These are phyloP conservation scores for Hydropsyche tenuis DNA, from an alignment of 1,140 invertebrate species.

Conservation along the genomic window DNA sequence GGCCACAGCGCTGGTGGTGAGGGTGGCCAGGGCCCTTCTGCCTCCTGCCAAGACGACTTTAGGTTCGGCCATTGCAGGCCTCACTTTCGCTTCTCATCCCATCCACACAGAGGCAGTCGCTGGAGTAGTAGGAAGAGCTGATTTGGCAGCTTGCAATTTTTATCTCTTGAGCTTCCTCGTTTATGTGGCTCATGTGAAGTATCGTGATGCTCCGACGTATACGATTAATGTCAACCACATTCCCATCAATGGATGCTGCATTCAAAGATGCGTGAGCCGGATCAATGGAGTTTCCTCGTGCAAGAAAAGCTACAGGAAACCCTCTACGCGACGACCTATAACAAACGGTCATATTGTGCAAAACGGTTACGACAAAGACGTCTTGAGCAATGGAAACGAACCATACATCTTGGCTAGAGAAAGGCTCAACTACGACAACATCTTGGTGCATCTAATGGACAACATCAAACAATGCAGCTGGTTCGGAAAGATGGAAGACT, in stretches of 20 bases:
- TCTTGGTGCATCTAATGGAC: constrained; percentile 44
- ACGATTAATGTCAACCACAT: constrained; percentile 38
- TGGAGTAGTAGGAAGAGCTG: constrained; percentile 94
- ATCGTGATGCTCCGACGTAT: constrained; percentile 57
- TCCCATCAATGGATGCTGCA: constrained; percentile 42
- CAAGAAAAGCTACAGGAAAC: constrained; percentile 46
- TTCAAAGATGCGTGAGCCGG: constrained; percentile 41
- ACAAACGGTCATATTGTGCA: constrained; percentile 43
- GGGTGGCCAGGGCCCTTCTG: constrained; percentile 70
- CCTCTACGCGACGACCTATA: constrained; percentile 1
- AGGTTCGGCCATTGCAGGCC: constrained; percentile 77
- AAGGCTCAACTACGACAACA: constrained; percentile 43
- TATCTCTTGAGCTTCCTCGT: constrained; percentile 86
- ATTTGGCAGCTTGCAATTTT: constrained; percentile 90
- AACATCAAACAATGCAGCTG: constrained; percentile 48
- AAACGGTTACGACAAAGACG: constrained; percentile 45
- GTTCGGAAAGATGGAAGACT: constrained; percentile 46
- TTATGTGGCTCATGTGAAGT: constrained; percentile 72
- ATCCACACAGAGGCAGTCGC: constrained; percentile 96
- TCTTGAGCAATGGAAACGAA: constrained; percentile 37
- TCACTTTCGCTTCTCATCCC: constrained; percentile 94
- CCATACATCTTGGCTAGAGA: constrained; percentile 38
- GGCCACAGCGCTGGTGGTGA: constrained; percentile 81
- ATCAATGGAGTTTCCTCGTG: constrained; percentile 41
- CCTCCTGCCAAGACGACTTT: constrained; percentile 66